Evolutionary conservation across 2,797 vertebrate genomes (phyloP), one percentile per base, ranked within the genome.

Genomic region (Megaceryle alcyon): DNA sequence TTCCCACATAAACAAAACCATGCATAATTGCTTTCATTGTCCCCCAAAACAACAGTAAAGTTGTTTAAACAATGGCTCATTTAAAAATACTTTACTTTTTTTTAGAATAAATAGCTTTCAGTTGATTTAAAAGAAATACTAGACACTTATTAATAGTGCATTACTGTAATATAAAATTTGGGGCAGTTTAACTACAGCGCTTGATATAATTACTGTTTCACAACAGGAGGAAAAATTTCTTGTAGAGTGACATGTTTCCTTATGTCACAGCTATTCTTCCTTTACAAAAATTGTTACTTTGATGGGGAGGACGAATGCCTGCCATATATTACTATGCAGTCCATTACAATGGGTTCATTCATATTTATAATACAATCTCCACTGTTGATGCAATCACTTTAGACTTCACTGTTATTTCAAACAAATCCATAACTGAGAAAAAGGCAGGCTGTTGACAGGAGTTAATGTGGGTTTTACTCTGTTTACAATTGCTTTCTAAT

Each of bases 401-500:
- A 96, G 96, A 97, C 95, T 96, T 97, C 94, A 96, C 90, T 95
- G 97, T 96, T 97, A 97, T 97, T 98, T 98, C 96, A 98, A 96
- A 98, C 95, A 97, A 98, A 98, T 98, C 97, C 94, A 97, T 97
- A 98, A 97, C 95, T 96, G 97, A 98, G 98, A 97, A 98, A 97
- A 98, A 98, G 95, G 97, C 95, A 98, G 92, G 96, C 97, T 98
- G 97, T 95, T 98, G 98, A 98, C 98, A 98, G 96, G 97, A 98
- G 97, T 97, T 98, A 98, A 98, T 98, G 97, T 95, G 94, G 96
- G 96, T 97, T 98, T 98, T 97, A 98, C 92, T 86, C 97, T 97
- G 97, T 97, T 98, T 98, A 98, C 97, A 98, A 98, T 97, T 98
- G 98, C 98, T 98, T 98, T 98, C 97, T 98, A 98, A 98, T 98